phyloP scores from a whole-genome alignment of 1,140 invertebrate genomes.

The Drosophila yakuba region DNA sequence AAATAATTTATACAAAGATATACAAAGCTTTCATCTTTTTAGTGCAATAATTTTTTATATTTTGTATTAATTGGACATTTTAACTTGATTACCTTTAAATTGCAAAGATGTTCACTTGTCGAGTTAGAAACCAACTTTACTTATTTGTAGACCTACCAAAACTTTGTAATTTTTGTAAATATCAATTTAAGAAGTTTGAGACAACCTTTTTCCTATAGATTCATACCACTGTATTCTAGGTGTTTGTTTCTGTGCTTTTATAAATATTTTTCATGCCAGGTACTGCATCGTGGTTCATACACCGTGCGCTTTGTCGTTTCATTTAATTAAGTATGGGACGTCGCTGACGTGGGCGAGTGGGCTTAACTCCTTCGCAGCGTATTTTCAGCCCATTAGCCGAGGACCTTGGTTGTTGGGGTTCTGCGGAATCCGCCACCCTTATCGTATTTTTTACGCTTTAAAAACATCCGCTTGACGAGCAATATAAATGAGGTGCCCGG shows the following conservation, averaged over 20 bases:
- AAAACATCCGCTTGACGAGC: constrained; percentile 47
- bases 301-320: constrained; percentile 49
- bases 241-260: constrained; percentile 26
- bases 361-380: constrained; percentile 59
- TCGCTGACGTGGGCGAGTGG: constrained; percentile 16
- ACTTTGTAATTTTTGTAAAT: not conserved
- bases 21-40: too few relatives aligned
- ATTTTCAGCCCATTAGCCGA: constrained; percentile 44
- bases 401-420: constrained; percentile 6
- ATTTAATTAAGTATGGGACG: constrained; percentile 67
- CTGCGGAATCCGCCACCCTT: constrained; percentile 5
- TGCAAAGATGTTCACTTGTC: too few relatives aligned
- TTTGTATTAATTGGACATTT: too few relatives aligned
- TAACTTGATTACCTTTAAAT: too few relatives aligned
- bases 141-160: too few relatives aligned
- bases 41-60: too few relatives aligned
- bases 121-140: too few relatives aligned
- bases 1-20: too few relatives aligned
- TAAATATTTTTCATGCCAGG: constrained; percentile 10
- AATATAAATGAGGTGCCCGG: constrained; percentile 66
- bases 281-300: constrained; percentile 37
- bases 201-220: not conserved
- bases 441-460: constrained; percentile 17
- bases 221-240: constrained; percentile 19
- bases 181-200: not conserved